phyloP scores from a whole-genome alignment of 2,113 vertebrate genomes.

The Cnemophilus loriae region DNA sequence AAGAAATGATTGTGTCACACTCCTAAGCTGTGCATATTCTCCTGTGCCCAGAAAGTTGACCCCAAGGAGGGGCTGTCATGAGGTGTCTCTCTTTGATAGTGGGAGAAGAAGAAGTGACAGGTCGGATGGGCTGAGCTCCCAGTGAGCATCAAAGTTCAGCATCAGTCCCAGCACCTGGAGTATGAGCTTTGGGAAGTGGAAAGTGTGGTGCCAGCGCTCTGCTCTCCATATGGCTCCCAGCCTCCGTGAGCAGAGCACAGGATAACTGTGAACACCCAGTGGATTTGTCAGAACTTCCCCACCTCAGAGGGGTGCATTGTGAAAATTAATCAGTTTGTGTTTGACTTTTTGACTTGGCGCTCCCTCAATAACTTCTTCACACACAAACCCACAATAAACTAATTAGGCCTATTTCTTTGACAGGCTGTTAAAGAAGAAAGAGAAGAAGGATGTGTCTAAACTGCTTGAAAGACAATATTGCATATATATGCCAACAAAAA shows the following conservation, averaged over 20 bases:
- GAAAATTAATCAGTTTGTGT: slow-evolving; percentile 70
- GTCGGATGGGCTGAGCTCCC: background rate
- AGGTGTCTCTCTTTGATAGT: background rate
- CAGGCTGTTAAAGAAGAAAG: slow-evolving; percentile 57
- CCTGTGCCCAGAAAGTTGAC: background rate
- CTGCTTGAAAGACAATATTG: slow-evolving; percentile 54
- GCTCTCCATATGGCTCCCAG: slow-evolving; percentile 40
- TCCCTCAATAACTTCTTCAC: slow-evolving; percentile 45
- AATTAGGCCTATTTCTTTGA: slow-evolving; percentile 50
- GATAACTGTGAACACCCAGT: slow-evolving; percentile 57
- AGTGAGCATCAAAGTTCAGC: background rate
- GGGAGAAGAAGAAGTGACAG: background rate
- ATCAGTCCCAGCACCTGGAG: fast-evolving
- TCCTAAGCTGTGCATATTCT: background rate
- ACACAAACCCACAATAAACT: slow-evolving; percentile 61
- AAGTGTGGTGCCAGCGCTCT: background rate
- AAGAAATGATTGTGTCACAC: background rate
- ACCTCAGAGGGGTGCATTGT: slow-evolving; percentile 64
- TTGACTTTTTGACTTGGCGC: slow-evolving; percentile 50
- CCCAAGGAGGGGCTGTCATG: background rate
- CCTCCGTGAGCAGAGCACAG: background rate
- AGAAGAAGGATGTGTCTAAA: slow-evolving; percentile 42
- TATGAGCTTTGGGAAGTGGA: background rate
- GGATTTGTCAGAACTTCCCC: slow-evolving; percentile 64
- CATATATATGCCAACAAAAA: slow-evolving; percentile 54